Percentiles rank a stretch among this genome's conserved stretches.
Conservation (phyloP, 2,797 vertebrate genomes). For the Capromys pilorides region DNA sequence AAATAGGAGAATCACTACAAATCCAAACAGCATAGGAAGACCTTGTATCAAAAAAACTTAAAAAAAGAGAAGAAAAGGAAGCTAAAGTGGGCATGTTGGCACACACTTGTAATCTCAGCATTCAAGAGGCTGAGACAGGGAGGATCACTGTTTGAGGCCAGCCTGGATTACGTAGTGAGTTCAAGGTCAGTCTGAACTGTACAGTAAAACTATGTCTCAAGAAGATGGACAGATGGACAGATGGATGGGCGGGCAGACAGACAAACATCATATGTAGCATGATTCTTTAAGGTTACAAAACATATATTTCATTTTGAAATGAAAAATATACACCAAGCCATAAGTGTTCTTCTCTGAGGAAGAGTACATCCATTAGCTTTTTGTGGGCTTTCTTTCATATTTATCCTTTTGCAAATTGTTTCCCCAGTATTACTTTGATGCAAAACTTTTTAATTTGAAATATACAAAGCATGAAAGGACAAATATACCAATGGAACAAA, state of each 20-base stretch:
- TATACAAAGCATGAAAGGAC: not conserved
- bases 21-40: not conserved
- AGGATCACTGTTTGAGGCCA: too few species aligned
- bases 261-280: not conserved
- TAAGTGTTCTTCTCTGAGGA: not conserved
- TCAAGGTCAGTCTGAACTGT: too few species aligned
- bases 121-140: too few species aligned
- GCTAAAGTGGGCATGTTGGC: too few species aligned
- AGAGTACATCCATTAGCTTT: not conserved
- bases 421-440: not conserved
- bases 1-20: too few species aligned
- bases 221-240: not conserved
- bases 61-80: too few species aligned
- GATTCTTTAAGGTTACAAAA: not conserved
- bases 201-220: too few species aligned
- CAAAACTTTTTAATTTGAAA: slow-evolving; percentile 20
- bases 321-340: not conserved
- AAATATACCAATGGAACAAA: not conserved
- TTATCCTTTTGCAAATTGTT: not conserved
- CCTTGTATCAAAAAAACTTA: not conserved
- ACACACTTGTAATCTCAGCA: too few species aligned
- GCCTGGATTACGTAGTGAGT: too few species aligned
- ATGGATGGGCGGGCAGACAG: too few species aligned
- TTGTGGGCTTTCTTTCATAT: not conserved
- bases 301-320: not conserved